Evolutionary conservation across 2,113 vertebrate species (phyloP), one percentile per base, ranked within the genome.

Genomic region (Spermophilus dauricus): DNA sequence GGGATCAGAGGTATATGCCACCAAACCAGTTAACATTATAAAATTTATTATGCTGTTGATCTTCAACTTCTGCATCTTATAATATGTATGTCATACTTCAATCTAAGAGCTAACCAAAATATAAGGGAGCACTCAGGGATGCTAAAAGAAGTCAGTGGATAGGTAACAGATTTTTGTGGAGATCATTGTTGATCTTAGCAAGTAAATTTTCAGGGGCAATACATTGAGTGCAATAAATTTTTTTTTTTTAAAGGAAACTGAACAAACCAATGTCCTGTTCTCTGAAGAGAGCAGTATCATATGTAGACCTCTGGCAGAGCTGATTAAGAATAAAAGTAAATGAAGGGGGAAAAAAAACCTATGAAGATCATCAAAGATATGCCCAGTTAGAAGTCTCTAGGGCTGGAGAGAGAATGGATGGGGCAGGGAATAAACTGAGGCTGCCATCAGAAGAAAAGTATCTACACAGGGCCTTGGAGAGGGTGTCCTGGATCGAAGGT

Each of bases 291-390:
- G 30, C 67, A n/a, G 81, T 26, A 77, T 42, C 53, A 42, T 18
- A 86, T 26, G 10, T 20, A 89, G 80, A n/a, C 18, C 0, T 18
- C 1, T 22, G 39, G 14, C 0, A 80, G 6, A 18, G 10, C 20
- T 85, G 63, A 77, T 73, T 16, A 45, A 75, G 70, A 81, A 84
- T 75, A 77, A 95, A 85, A 42, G 63, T 34, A 65, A 81, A 91
- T 39, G 24, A 69, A 61, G 22, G 34, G 39, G 75, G 2, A 63
- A 37, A n/a, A 69, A 70, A 65, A 32, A 20, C 48, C 9, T n/a
- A 13, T 82, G 22, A 73, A 87, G 13, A 22, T 32, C 83, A 67
- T 37, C 6, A 83, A 81, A 84, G 42, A 0, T 80, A 34, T 45
- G 42, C 37, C 26, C 9, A 67, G 28, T 1, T 28, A 88, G 32